Percentiles rank a stretch among this genome's conserved stretches.
phyloP scores from a whole-genome alignment of 2,797 vertebrate species.

The Helicolenus hilgendorfi region DNA sequence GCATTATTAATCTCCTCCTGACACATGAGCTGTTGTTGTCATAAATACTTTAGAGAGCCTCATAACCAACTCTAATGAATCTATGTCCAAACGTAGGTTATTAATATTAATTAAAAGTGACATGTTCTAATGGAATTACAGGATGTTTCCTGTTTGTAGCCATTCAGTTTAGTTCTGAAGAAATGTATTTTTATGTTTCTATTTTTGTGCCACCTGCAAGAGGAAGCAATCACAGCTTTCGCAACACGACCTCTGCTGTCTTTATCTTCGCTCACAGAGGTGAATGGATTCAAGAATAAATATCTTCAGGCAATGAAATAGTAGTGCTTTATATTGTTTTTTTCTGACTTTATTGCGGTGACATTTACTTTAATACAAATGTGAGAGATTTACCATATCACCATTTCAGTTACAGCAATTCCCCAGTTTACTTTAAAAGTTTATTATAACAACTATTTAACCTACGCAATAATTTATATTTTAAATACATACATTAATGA shows the following conservation, averaged over 20 bases:
- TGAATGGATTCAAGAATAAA: constrained; percentile 38
- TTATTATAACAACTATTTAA: background rate
- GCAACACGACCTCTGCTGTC: constrained; percentile 14
- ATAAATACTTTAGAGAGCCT: constrained; percentile 74
- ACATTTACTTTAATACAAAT: constrained; percentile 24
- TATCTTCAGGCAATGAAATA: constrained; percentile 32
- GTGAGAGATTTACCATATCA: background rate
- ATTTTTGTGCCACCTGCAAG: constrained; percentile 12
- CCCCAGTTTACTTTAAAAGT: background rate
- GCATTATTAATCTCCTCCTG: constrained; percentile 74
- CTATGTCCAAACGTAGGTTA: constrained; percentile 41
- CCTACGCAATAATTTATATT: background rate
- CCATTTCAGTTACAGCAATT: background rate
- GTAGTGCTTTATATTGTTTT: constrained; percentile 25
- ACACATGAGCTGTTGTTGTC: constrained; percentile 69
- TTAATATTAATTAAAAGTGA: constrained; percentile 51
- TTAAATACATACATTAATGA: background rate
- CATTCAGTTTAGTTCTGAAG: background rate
- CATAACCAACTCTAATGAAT: constrained; percentile 61
- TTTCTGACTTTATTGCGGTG: background rate
- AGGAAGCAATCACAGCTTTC: constrained; percentile 31
- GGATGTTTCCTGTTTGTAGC: background rate
- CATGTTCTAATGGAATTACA: background rate
- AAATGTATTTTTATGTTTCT: background rate
- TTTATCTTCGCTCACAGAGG: constrained; percentile 31